Evolutionary conservation across 1,140 invertebrate species (phyloP).

Genomic region (Leptinotarsa texana): DNA sequence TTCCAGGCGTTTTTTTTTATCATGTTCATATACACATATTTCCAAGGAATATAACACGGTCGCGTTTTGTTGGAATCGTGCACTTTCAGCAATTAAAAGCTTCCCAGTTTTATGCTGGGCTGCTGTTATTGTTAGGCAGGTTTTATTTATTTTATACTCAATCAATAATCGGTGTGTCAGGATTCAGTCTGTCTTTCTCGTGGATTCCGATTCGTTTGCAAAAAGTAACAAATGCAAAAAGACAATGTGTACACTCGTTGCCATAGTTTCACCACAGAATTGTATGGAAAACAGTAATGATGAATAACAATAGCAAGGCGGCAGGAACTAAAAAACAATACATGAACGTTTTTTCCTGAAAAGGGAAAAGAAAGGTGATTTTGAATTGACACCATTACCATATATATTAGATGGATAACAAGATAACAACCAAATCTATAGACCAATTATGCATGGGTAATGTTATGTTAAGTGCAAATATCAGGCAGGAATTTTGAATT

Average conservation of each 20-base stretch:
- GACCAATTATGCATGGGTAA: no score
- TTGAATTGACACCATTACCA: no score
- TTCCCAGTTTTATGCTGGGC: background rate
- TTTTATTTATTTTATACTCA: constrained; percentile 15
- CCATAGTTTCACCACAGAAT: background rate
- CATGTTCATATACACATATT: background rate
- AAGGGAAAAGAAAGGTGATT: no score
- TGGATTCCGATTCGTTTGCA: constrained; percentile 7
- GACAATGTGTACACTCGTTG: constrained; percentile 2
- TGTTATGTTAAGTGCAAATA: no score
- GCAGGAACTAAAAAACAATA: no score
- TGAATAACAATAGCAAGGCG: no score
- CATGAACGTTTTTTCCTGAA: no score
- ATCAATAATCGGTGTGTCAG: constrained; percentile 19
- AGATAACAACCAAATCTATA: no score
- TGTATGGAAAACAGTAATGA: no score
- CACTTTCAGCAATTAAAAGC: constrained; percentile 18
- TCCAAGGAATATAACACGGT: constrained; percentile 12
- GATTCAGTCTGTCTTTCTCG: constrained; percentile 14
- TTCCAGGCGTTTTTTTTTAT: background rate
- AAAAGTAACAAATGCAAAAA: constrained; percentile 3
- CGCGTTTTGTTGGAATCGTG: constrained; percentile 1
- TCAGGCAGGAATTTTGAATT: no score
- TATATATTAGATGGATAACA: no score
- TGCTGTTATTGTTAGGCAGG: constrained; percentile 11